Conservation (phyloP, 2,797 vertebrate genomes). For the Halcyon smyrnensis region DNA sequence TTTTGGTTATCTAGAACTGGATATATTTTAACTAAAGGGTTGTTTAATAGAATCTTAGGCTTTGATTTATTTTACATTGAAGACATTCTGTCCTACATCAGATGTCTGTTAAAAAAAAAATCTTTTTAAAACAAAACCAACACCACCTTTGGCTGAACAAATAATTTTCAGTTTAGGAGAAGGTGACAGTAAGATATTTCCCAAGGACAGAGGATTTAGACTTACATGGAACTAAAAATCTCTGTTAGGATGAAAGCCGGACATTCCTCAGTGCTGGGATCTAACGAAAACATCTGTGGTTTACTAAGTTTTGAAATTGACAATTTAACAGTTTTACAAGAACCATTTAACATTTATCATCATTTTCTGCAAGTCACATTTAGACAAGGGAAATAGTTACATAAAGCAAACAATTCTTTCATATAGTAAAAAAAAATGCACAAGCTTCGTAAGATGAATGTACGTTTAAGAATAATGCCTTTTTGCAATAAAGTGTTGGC, state of each 20-base stretch:
- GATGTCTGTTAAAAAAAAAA: slow-evolving; percentile 66
- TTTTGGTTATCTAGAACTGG: slow-evolving; percentile 51
- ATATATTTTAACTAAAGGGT: slow-evolving; percentile 47
- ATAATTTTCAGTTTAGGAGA: slow-evolving; percentile 79
- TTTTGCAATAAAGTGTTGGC: slow-evolving; percentile 22
- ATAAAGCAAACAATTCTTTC: slow-evolving; percentile 44
- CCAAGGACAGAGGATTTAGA: slow-evolving; percentile 70
- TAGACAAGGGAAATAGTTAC: slow-evolving; percentile 39
- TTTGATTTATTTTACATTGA: slow-evolving; percentile 81
- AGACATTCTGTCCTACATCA: slow-evolving; percentile 81
- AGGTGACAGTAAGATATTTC: slow-evolving; percentile 81
- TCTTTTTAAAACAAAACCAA: slow-evolving; percentile 1
- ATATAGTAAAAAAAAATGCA: neutral
- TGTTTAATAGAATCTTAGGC: slow-evolving; percentile 61
- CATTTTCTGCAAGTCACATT: slow-evolving; percentile 63
- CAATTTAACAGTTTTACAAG: slow-evolving; percentile 74
- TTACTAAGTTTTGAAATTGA: slow-evolving; percentile 67
- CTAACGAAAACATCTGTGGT: slow-evolving; percentile 75
- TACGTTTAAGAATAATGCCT: slow-evolving; percentile 15
- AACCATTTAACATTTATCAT: slow-evolving; percentile 75
- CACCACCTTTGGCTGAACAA: slow-evolving; percentile 53
- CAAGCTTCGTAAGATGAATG: neutral
- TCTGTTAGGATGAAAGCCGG: slow-evolving; percentile 72
- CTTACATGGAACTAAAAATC: slow-evolving; percentile 70
- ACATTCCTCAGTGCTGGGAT: slow-evolving; percentile 61